Percentiles rank a stretch among this genome's conserved stretches.
phyloP scores from a whole-genome alignment of 2,797 vertebrate species.

The Spea hammondii region DNA sequence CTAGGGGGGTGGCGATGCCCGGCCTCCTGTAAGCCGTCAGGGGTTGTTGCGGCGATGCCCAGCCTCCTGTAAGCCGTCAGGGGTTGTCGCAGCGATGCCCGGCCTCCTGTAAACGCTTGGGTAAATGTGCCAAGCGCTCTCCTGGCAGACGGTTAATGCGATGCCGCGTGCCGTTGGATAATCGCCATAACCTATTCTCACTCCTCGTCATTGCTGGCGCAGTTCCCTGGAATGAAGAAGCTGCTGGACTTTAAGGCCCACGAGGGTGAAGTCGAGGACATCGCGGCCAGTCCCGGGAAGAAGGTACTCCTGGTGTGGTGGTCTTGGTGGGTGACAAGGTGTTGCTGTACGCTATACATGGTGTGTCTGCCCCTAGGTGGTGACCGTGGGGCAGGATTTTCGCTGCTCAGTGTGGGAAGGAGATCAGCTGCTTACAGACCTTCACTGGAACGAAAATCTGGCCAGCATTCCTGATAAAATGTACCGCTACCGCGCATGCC shows the following conservation, averaged over 20 bases:
- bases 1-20: no score
- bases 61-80: no score
- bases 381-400: conserved; percentile 86
- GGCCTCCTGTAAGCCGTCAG: no score
- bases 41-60: no score
- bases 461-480: conserved; percentile 75
- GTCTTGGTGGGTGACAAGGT: no score
- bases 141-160: no score
- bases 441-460: conserved; percentile 85
- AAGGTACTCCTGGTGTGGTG: conserved; percentile 71
- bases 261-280: conserved; percentile 85
- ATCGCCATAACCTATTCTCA: no score
- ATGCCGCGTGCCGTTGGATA: no score
- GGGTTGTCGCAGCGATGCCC: no score
- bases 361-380: conserved; percentile 65
- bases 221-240: conserved; percentile 90
- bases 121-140: no score
- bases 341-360: no score
- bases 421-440: conserved; percentile 77
- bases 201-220: not conserved
- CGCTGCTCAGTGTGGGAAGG: conserved; percentile 87
- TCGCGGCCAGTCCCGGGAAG: conserved; percentile 81
- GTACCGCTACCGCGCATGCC: conserved; percentile 89
- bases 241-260: conserved; percentile 87
- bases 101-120: no score